Conservation (phyloP, 2,113 vertebrate species). For the Neoarius graeffei region DNA sequence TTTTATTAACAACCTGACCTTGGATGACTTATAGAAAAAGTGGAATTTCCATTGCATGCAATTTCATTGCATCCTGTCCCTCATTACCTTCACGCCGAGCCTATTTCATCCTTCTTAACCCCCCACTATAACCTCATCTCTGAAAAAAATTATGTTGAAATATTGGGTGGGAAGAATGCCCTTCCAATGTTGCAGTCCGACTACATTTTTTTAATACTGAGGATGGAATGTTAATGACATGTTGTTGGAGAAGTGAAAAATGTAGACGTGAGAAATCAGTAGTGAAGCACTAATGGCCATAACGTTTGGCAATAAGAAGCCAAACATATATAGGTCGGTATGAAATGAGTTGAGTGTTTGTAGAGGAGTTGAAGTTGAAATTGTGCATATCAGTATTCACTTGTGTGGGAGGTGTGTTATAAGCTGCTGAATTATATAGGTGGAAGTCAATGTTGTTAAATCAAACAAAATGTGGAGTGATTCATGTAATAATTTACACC, state of each 20-base stretch:
- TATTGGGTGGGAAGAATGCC: neutral
- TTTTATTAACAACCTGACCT: neutral
- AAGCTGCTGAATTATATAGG: neutral
- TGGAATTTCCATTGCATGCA: neutral
- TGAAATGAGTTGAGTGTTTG: neutral
- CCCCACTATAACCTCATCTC: neutral
- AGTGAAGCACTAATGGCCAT: conserved; percentile 20
- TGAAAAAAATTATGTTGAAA: neutral
- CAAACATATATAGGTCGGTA: conserved; percentile 5
- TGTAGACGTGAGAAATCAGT: neutral
- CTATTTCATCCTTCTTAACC: neutral
- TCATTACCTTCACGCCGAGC: conserved; percentile 20
- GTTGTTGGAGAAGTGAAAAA: neutral
- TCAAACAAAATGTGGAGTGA: neutral
- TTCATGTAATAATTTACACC: neutral
- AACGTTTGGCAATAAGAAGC: conserved; percentile 32
- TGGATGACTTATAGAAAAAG: neutral
- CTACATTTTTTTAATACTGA: neutral
- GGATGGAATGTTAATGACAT: neutral
- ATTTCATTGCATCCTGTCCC: neutral
- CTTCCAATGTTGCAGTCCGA: neutral
- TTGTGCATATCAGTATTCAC: neutral
- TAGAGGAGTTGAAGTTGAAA: neutral
- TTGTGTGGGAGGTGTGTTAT: neutral
- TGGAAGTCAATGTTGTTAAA: neutral